phyloP scores from a whole-genome alignment of 2,797 vertebrate species.

The Periparus ater region DNA sequence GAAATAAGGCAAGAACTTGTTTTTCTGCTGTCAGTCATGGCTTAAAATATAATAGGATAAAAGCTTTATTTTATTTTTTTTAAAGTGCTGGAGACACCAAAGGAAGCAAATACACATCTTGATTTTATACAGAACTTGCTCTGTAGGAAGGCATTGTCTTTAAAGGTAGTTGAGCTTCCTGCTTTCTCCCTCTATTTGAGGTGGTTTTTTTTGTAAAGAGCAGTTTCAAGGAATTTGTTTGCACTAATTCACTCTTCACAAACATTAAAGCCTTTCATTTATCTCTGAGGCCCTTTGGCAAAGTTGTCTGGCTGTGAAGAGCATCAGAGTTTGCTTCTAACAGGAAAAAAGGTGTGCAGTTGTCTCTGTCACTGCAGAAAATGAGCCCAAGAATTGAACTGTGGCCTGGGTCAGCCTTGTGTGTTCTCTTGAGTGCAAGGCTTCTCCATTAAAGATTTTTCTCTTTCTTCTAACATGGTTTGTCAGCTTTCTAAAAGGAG shows the following conservation, averaged over 20 bases:
- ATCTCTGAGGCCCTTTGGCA: neutral
- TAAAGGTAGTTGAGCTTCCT: neutral
- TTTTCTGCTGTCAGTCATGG: neutral
- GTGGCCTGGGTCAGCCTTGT: neutral
- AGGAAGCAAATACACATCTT: neutral
- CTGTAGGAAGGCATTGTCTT: neutral
- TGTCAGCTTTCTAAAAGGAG: slow-evolving; percentile 42
- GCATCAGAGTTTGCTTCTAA: neutral
- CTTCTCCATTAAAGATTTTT: neutral
- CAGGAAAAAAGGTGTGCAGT: neutral
- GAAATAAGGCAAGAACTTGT: neutral
- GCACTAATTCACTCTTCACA: neutral
- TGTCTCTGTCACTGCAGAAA: neutral
- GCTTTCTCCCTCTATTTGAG: neutral
- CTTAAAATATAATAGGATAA: neutral
- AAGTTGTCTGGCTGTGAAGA: neutral
- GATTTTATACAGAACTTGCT: neutral
- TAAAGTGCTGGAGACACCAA: neutral
- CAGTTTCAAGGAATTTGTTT: neutral
- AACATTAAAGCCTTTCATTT: neutral
- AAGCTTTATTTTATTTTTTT: neutral
- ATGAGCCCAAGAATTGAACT: neutral
- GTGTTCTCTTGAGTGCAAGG: neutral
- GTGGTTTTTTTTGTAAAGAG: neutral
- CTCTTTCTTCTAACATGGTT: neutral